These are phyloP conservation scores for Rousettus leschenaultii DNA, from an alignment of 2,113 vertebrate genomes.

Conservation along the genomic window DNA sequence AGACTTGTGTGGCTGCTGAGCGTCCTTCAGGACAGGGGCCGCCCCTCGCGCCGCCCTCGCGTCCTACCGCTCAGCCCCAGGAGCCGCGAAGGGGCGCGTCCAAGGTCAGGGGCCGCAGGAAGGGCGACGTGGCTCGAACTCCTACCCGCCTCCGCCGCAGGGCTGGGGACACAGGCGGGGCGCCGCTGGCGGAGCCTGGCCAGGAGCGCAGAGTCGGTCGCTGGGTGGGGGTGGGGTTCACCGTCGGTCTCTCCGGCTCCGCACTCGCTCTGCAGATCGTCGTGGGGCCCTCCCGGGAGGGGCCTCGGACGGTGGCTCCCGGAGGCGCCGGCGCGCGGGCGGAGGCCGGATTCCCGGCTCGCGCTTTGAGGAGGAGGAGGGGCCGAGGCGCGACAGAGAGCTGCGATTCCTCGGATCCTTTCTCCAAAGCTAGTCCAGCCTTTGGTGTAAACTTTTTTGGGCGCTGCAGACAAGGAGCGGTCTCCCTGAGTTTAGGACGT, in stretches of 20 bases:
- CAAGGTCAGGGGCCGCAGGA: too few species aligned
- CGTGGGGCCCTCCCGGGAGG: not conserved
- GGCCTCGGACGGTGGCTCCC: not conserved
- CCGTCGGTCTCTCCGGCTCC: not conserved
- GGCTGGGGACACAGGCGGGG: not conserved
- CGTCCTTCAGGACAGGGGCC: not conserved
- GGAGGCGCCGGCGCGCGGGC: accelerated
- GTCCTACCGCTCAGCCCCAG: not conserved
- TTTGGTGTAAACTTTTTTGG: not conserved
- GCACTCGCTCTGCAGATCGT: not conserved
- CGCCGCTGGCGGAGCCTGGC: not conserved
- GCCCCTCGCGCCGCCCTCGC: accelerated
- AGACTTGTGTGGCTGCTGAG: not conserved
- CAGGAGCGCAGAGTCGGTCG: not conserved
- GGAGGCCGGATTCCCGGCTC: not conserved
- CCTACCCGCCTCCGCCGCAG: accelerated
- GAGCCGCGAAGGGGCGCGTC: accelerated
- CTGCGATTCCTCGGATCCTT: accelerated
- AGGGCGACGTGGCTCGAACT: accelerated
- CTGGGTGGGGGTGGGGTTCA: not conserved
- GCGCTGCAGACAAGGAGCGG: accelerated
- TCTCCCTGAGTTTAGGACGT: not conserved
- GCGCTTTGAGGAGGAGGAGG: not conserved
- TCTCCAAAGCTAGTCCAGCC: not conserved
- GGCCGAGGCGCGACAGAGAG: not conserved